These are phyloP conservation scores for Brevimyrus niger DNA, from an alignment of 2,113 vertebrate species.

Conservation along the genomic window DNA sequence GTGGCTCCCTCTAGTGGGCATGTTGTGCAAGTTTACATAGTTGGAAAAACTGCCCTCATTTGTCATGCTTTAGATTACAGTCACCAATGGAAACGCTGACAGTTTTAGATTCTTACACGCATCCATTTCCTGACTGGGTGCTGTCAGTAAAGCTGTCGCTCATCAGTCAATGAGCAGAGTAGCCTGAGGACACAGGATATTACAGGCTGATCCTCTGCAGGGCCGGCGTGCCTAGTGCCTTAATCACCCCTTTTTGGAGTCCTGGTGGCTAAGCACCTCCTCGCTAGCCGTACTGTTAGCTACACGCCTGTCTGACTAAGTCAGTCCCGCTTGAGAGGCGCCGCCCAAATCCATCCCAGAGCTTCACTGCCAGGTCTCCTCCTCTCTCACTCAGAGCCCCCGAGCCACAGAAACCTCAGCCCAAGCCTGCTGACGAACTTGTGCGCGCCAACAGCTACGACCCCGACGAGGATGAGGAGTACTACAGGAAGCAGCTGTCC, in stretches of 20 bases:
- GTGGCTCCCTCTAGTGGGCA: neutral
- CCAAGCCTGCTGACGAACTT: constrained; percentile 75
- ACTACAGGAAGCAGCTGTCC: constrained; percentile 92
- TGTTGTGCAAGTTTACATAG: neutral
- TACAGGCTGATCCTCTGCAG: neutral
- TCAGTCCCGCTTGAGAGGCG: neutral
- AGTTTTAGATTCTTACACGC: neutral
- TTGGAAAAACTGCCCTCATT: neutral
- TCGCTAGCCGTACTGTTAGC: neutral
- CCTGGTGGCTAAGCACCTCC: no score
- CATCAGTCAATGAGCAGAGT: neutral
- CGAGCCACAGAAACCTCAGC: constrained; percentile 89
- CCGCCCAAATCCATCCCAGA: neutral
- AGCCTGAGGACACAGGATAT: neutral
- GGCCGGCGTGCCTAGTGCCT: neutral
- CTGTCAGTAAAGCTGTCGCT: neutral
- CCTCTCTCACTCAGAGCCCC: constrained; percentile 62
- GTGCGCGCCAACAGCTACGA: constrained; percentile 85
- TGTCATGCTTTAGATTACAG: neutral
- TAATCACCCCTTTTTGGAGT: neutral
- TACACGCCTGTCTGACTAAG: neutral
- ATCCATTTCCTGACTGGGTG: neutral
- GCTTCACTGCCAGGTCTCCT: neutral
- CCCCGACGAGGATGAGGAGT: constrained; percentile 90
- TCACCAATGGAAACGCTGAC: neutral